Conservation (phyloP, 2,888 invertebrate genomes). For the Nymphalis polychloros region DNA sequence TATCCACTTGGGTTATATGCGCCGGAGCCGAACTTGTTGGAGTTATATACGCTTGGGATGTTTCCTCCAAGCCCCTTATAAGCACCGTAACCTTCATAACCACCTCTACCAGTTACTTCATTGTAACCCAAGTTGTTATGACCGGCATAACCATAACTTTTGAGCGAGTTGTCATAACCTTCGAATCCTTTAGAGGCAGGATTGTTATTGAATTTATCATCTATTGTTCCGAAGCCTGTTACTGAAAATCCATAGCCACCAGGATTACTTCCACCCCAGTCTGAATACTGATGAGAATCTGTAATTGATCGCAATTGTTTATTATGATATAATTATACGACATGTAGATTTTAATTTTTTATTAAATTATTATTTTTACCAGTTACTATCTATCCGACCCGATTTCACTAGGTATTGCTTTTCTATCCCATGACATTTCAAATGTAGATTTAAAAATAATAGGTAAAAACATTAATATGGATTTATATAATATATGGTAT, state of each 20-base stretch:
- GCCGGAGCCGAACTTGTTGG: slow-evolving; percentile 18
- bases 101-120: background rate
- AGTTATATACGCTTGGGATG: slow-evolving; percentile 15
- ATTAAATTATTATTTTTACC: background rate
- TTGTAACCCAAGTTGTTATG: slow-evolving; percentile 35
- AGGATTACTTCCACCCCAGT: slow-evolving; percentile 62
- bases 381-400: too few relatives aligned
- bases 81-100: slow-evolving; percentile 29
- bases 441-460: too few relatives aligned
- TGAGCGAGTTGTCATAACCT: slow-evolving; percentile 37
- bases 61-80: slow-evolving; percentile 34
- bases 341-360: background rate
- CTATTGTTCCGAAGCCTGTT: slow-evolving; percentile 42
- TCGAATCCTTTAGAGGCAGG: slow-evolving; percentile 36
- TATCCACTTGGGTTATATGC: slow-evolving; percentile 10
- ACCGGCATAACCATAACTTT: slow-evolving; percentile 36
- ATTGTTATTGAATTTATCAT: slow-evolving; percentile 34
- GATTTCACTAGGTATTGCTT: too few relatives aligned
- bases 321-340: background rate
- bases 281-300: slow-evolving; percentile 51
- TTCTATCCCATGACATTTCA: too few relatives aligned
- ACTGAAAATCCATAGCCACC: slow-evolving; percentile 50
- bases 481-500: too few relatives aligned
- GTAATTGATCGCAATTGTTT: slow-evolving; percentile 8
- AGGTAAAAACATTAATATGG: too few relatives aligned